phyloP scores from a whole-genome alignment of 1,140 invertebrate species.

The Drosophila suzukii region DNA sequence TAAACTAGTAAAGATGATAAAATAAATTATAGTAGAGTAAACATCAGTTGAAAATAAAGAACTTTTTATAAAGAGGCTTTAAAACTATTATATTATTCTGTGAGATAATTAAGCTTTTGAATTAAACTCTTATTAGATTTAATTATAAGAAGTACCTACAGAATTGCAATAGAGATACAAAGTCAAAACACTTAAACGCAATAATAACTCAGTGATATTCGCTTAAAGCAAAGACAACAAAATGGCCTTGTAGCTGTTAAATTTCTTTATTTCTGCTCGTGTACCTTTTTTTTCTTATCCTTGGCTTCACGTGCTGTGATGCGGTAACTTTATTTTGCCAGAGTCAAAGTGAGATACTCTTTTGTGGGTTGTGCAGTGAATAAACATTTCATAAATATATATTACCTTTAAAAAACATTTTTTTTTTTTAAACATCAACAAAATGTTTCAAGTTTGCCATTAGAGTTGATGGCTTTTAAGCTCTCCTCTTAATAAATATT shows the following conservation, averaged over 20 bases:
- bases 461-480: too few relatives aligned
- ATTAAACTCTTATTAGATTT: too few relatives aligned
- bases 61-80: too few relatives aligned
- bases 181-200: background rate
- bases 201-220: constrained; percentile 17
- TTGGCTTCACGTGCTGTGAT: constrained; percentile 49
- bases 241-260: constrained; percentile 7
- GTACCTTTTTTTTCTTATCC: constrained; percentile 29
- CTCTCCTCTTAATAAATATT: too few relatives aligned
- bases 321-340: constrained; percentile 53
- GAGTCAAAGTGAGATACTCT: constrained; percentile 18
- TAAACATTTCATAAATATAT: background rate
- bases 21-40: background rate
- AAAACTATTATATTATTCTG: too few relatives aligned
- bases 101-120: too few relatives aligned
- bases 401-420: too few relatives aligned
- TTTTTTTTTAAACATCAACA: too few relatives aligned
- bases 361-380: background rate
- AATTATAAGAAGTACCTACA: background rate
- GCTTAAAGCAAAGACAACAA: constrained; percentile 2
- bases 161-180: background rate
- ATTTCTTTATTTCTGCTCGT: constrained; percentile 18
- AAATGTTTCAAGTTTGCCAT: too few relatives aligned
- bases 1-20: too few relatives aligned
- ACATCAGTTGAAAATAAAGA: too few relatives aligned